Percentiles rank a stretch among this genome's conserved stretches.
phyloP scores from a whole-genome alignment of 2,113 vertebrate genomes.

The Gambusia affinis region DNA sequence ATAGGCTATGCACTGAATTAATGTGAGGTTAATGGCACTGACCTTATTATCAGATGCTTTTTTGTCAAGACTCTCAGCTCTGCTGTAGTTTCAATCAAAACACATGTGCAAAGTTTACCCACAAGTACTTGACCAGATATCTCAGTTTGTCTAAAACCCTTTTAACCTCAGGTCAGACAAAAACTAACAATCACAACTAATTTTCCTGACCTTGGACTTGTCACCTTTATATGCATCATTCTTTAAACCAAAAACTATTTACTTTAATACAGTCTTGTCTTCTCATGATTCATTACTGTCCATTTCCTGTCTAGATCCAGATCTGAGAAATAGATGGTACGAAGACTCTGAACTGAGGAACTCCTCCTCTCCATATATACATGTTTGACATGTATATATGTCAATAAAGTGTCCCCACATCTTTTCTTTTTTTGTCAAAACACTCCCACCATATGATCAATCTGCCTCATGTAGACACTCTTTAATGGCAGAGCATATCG shows the following conservation, averaged over 20 bases:
- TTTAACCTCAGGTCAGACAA: slow-evolving; percentile 8
- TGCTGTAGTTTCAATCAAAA: slow-evolving; percentile 37
- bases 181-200: not conserved
- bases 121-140: slow-evolving; percentile 18
- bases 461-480: slow-evolving; percentile 97
- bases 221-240: slow-evolving; percentile 1
- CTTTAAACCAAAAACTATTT: slow-evolving; percentile 4
- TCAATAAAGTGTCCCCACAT: not conserved
- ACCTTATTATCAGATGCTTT: slow-evolving; percentile 37
- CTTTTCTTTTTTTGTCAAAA: slow-evolving; percentile 73
- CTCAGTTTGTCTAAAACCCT: slow-evolving; percentile 36
- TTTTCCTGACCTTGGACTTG: slow-evolving; percentile 10
- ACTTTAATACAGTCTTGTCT: slow-evolving; percentile 19
- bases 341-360: slow-evolving; percentile 7
- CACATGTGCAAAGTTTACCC: not conserved
- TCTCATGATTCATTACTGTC: slow-evolving; percentile 39
- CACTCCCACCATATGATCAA: slow-evolving; percentile 97
- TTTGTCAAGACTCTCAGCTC: slow-evolving; percentile 49
- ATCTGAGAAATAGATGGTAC: slow-evolving; percentile 19
- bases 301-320: slow-evolving; percentile 16
- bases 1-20: slow-evolving; percentile 30
- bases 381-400: too few relatives aligned
- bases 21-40: slow-evolving; percentile 59
- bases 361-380: slow-evolving; percentile 4
- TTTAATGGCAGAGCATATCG: slow-evolving; percentile 91